A percentile compares a stretch with the other conserved stretches of the same genome.
Conservation (phyloP, 1,140 invertebrate genomes). For the Hypothenemus hampei region DNA sequence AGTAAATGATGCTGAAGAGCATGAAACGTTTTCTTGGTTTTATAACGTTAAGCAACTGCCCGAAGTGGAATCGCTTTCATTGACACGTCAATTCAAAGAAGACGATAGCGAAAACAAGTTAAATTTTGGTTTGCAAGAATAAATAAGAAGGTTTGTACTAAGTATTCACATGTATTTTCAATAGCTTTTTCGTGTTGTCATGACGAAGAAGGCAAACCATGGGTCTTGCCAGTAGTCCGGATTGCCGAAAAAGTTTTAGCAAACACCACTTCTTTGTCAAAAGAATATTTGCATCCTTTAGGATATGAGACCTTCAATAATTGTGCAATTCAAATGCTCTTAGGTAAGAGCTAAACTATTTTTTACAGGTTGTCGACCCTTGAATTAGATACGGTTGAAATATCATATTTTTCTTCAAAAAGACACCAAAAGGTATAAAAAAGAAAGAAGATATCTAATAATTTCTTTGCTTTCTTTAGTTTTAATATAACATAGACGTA, state of each 20-base stretch:
- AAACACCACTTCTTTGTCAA: constrained; percentile 77
- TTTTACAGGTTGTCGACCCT: too few species aligned
- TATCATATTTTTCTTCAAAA: too few species aligned
- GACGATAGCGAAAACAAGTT: constrained; percentile 6
- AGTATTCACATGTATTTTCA: too few species aligned
- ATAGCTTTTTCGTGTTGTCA: constrained; percentile 71
- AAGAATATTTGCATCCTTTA: constrained; percentile 93
- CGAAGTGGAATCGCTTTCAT: neutral
- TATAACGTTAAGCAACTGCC: neutral
- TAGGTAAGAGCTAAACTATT: too few species aligned
- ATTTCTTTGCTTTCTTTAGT: too few species aligned
- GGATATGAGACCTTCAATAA: constrained; percentile 78
- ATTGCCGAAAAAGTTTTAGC: constrained; percentile 82
- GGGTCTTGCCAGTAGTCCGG: constrained; percentile 92
- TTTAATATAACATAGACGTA: too few species aligned
- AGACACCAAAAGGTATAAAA: too few species aligned
- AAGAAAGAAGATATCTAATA: too few species aligned
- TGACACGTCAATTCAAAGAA: constrained; percentile 10
- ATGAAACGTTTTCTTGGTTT: constrained; percentile 8
- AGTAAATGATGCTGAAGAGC: neutral
- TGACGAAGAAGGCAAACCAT: constrained; percentile 88
- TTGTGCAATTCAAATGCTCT: constrained; percentile 73
- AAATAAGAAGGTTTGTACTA: too few species aligned
- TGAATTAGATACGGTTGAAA: too few species aligned
- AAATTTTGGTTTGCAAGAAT: constrained; percentile 9